Conservation (phyloP, 2,888 invertebrate species). For the Orchesella flavescens region DNA sequence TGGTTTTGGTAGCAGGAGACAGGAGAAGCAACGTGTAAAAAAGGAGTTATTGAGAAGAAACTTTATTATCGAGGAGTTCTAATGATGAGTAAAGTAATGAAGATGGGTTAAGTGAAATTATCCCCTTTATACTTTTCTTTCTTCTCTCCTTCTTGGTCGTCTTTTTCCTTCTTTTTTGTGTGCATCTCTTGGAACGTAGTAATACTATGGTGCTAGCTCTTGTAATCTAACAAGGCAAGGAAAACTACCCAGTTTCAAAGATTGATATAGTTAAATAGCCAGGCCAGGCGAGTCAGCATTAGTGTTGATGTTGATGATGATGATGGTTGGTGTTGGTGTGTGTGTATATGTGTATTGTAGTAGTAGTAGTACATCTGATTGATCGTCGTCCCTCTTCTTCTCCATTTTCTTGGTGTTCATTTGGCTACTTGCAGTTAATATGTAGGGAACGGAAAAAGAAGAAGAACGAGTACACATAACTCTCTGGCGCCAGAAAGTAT, state of each 20-base stretch:
- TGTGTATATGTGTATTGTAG: not conserved
- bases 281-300: too few relatives aligned
- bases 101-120: conserved; percentile 46
- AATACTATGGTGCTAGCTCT: too few relatives aligned
- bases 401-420: conserved; percentile 30
- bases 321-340: not conserved
- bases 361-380: conserved; percentile 49
- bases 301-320: too few relatives aligned
- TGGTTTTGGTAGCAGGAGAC: too few relatives aligned
- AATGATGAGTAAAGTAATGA: conserved; percentile 51
- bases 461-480: conserved; percentile 60
- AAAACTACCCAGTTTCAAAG: conserved; percentile 6
- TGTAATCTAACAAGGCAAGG: not conserved
- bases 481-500: conserved; percentile 60
- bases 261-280: conserved; percentile 19
- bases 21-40: not conserved
- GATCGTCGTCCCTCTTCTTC: conserved; percentile 44
- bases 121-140: not conserved
- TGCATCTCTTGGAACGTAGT: too few relatives aligned
- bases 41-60: conserved; percentile 3
- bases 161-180: not conserved
- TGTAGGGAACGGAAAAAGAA: conserved; percentile 34
- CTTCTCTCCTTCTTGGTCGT: not conserved
- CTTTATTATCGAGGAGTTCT: conserved; percentile 28
- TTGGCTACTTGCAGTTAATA: conserved; percentile 11